These are phyloP conservation scores for Scolanthus callimorphus DNA, from an alignment of 92 coral and sea anemone species.

Conservation along the genomic window DNA sequence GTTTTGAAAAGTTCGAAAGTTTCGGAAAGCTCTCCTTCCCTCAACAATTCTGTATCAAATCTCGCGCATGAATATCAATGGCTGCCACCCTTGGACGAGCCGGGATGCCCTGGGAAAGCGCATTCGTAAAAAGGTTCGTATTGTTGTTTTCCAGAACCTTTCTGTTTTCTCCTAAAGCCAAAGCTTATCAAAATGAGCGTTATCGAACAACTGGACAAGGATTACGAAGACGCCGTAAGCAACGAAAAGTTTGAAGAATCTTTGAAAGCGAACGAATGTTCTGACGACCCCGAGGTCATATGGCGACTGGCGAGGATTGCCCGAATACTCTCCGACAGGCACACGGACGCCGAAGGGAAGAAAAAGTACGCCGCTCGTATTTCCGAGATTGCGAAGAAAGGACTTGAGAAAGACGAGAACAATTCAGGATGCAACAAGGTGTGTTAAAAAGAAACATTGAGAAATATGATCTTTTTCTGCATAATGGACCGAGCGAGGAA, in stretches of 20 bases:
- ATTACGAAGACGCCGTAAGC: slow-evolving; percentile 11
- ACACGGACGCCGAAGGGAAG: slow-evolving; percentile 11
- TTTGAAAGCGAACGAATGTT: slow-evolving; percentile 8
- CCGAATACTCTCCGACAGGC: not conserved
- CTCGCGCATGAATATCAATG: too few relatives aligned
- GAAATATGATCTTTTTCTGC: too few relatives aligned
- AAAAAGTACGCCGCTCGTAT: slow-evolving; percentile 3
- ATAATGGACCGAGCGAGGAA: too few relatives aligned
- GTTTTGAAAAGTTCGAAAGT: too few relatives aligned
- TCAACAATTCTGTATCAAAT: too few relatives aligned
- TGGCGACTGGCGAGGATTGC: slow-evolving; percentile 27
- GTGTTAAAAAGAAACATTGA: too few relatives aligned
- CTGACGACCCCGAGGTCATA: slow-evolving; percentile 18
- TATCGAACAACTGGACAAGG: slow-evolving; percentile 19
- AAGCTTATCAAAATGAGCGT: slow-evolving; percentile 7
- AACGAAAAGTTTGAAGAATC: slow-evolving; percentile 20
- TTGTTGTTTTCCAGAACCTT: too few relatives aligned
- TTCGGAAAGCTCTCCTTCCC: too few relatives aligned
- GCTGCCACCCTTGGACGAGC: too few relatives aligned
- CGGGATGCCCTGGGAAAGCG: too few relatives aligned
- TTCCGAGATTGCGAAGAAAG: slow-evolving; percentile 19
- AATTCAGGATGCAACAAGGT: slow-evolving; percentile 42
- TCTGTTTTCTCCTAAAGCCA: too few relatives aligned
- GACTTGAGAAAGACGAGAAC: slow-evolving; percentile 12
- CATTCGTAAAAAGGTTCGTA: too few relatives aligned